A percentile compares a stretch with the other conserved stretches of the same genome.
Evolutionary conservation across 2,888 invertebrate genomes (phyloP).

Genomic region (Volucella inflata): DNA sequence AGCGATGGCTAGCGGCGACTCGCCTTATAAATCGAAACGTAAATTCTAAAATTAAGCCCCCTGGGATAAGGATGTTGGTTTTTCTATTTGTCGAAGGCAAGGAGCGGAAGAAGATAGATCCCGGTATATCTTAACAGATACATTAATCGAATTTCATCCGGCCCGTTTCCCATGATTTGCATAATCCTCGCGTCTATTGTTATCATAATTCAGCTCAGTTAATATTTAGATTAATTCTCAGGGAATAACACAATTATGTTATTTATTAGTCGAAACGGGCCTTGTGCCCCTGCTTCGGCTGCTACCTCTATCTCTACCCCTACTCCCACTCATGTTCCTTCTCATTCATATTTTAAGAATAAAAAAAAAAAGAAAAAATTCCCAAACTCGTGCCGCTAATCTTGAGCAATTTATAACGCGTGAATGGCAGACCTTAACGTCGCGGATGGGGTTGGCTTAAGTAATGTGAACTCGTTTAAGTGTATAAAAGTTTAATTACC

Average conservation of each 20-base stretch:
- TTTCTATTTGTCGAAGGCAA: conserved; percentile 33
- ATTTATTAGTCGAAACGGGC: conserved; percentile 51
- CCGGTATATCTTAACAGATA: conserved; percentile 31
- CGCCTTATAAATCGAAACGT: conserved; percentile 48
- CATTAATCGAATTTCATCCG: conserved; percentile 73
- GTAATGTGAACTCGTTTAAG: conserved; percentile 70
- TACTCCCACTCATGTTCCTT: neutral
- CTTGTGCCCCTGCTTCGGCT: neutral
- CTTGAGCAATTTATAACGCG: conserved; percentile 58
- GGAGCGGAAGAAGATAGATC: neutral
- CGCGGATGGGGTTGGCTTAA: conserved; percentile 45
- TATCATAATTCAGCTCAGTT: conserved; percentile 73
- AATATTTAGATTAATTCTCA: conserved; percentile 70
- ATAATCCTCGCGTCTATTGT: conserved; percentile 64
- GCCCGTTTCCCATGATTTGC: conserved; percentile 73
- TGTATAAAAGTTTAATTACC: conserved; percentile 73
- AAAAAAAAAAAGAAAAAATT: conserved; percentile 31
- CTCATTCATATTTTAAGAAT: conserved; percentile 43
- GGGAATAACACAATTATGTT: conserved; percentile 71
- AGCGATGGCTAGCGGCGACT: conserved; percentile 31
- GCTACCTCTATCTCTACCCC: too few relatives aligned
- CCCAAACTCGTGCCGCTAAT: conserved; percentile 59
- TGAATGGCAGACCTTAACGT: neutral
- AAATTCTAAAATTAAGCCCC: conserved; percentile 47
- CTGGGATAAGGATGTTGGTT: conserved; percentile 37